These are phyloP conservation scores for Mandrillus leucophaeus DNA, from an alignment of 2,113 vertebrate species.

Conservation along the genomic window DNA sequence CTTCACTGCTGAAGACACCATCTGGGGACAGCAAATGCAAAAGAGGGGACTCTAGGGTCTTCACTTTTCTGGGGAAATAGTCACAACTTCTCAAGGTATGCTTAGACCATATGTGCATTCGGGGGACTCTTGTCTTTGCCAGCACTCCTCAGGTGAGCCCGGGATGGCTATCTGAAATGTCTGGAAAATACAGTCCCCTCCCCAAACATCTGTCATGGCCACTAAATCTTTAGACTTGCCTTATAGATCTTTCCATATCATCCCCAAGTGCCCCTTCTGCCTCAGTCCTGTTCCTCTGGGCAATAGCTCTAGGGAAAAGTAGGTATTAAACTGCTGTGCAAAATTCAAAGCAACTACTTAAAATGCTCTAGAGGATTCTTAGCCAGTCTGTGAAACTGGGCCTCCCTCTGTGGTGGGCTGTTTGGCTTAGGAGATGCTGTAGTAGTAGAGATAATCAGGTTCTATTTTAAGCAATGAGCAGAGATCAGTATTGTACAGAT, in stretches of 20 bases:
- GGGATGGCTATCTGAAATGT: slow-evolving; percentile 35
- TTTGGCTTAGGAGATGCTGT: slow-evolving; percentile 66
- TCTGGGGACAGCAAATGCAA: not conserved
- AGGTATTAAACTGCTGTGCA: slow-evolving; percentile 43
- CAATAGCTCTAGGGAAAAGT: slow-evolving; percentile 34
- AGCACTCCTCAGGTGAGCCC: slow-evolving; percentile 38
- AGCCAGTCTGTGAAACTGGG: slow-evolving; percentile 42
- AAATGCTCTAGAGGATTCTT: slow-evolving; percentile 46
- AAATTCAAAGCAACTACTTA: slow-evolving; percentile 51
- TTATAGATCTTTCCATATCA: slow-evolving; percentile 45
- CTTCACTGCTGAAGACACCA: slow-evolving; percentile 57
- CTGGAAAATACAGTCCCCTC: slow-evolving; percentile 43
- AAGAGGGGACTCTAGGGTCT: not conserved
- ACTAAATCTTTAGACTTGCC: slow-evolving; percentile 44
- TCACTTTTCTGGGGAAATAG: slow-evolving; percentile 18
- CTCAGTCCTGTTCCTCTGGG: slow-evolving; percentile 38
- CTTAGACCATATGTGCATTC: slow-evolving; percentile 58
- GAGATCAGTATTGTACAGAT: slow-evolving; percentile 82
- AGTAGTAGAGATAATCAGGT: slow-evolving; percentile 80
- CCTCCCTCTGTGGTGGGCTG: slow-evolving; percentile 37
- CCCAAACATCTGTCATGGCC: slow-evolving; percentile 26
- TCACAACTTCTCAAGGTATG: slow-evolving; percentile 49
- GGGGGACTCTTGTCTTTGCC: slow-evolving; percentile 36
- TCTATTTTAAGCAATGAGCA: slow-evolving; percentile 78
- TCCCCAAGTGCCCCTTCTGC: slow-evolving; percentile 12